Conservation (phyloP, 1,140 invertebrate species). For the Holotrichia oblita region DNA sequence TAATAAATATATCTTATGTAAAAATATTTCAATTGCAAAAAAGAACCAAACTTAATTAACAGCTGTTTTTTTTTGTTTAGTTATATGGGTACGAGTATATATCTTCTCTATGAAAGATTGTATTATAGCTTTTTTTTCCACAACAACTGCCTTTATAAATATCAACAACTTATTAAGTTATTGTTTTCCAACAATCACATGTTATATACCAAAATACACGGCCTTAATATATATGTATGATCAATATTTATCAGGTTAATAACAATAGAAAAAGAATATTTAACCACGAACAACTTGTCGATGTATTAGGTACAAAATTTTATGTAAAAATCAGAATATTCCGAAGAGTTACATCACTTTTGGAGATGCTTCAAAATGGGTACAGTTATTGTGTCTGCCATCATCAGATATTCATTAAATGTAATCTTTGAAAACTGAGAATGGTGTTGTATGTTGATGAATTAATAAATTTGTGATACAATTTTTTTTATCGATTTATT, state of each 20-base stretch:
- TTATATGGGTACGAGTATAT: constrained; percentile 36
- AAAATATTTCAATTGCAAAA: constrained; percentile 28
- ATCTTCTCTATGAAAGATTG: constrained; percentile 33
- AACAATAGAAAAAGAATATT: not conserved
- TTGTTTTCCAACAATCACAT: constrained; percentile 34
- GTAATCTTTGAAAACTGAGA: too few species aligned
- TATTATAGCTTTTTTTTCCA: constrained; percentile 18
- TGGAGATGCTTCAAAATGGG: too few species aligned
- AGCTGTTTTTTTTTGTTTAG: constrained; percentile 6
- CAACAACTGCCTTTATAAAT: constrained; percentile 16
- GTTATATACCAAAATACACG: constrained; percentile 22
- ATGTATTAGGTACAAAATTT: too few species aligned
- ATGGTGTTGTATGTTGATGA: too few species aligned
- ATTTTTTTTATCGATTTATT: too few species aligned
- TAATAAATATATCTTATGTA: constrained; percentile 21
- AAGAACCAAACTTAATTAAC: constrained; percentile 11
- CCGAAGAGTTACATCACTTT: too few species aligned
- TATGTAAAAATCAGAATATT: too few species aligned
- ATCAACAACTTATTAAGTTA: constrained; percentile 34
- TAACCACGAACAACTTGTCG: too few species aligned
- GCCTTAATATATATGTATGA: constrained; percentile 36
- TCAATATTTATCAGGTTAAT: constrained; percentile 8
- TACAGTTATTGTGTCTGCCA: too few species aligned
- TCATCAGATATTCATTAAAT: too few species aligned
- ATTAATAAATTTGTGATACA: too few species aligned